Evolutionary conservation across 2,113 vertebrate species (phyloP).

Genomic region (Noturus placidus): DNA sequence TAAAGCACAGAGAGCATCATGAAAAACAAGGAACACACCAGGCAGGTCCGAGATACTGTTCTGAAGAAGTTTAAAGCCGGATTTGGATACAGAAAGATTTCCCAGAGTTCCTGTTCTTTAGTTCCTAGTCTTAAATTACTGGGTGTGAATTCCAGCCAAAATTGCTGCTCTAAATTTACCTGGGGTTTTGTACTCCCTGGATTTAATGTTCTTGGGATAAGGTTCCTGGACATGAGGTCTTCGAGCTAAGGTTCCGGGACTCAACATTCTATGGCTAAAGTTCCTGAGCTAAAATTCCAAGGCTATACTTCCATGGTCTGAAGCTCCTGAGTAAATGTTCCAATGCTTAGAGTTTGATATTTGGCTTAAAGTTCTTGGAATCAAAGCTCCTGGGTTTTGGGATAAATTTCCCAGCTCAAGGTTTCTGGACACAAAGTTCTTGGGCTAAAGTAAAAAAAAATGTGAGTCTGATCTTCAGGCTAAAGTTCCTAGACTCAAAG

Average conservation of each 20-base stretch:
- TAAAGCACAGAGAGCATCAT: too few relatives aligned
- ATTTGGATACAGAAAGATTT: too few relatives aligned
- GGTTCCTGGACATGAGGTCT: neutral
- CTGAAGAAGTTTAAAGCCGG: too few relatives aligned
- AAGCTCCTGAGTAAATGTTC: neutral
- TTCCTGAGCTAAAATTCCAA: neutral
- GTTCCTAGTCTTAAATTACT: neutral
- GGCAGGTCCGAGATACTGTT: too few relatives aligned
- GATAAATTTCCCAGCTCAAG: neutral
- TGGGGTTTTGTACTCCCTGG: neutral
- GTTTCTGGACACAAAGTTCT: neutral
- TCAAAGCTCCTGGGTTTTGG: neutral
- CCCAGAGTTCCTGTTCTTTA: neutral
- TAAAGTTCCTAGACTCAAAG: neutral
- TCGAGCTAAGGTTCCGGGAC: neutral
- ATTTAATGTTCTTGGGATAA: neutral
- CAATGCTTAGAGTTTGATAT: neutral
- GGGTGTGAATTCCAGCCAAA: neutral
- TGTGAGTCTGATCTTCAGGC: too few relatives aligned
- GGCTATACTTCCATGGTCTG: neutral
- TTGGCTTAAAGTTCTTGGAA: neutral
- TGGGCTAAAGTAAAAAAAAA: too few relatives aligned
- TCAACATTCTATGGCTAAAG: neutral
- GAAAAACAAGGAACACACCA: too few relatives aligned
- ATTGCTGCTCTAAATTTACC: neutral